phyloP scores from a whole-genome alignment of 2,888 invertebrate genomes.

The Parthenolecanium corni region DNA sequence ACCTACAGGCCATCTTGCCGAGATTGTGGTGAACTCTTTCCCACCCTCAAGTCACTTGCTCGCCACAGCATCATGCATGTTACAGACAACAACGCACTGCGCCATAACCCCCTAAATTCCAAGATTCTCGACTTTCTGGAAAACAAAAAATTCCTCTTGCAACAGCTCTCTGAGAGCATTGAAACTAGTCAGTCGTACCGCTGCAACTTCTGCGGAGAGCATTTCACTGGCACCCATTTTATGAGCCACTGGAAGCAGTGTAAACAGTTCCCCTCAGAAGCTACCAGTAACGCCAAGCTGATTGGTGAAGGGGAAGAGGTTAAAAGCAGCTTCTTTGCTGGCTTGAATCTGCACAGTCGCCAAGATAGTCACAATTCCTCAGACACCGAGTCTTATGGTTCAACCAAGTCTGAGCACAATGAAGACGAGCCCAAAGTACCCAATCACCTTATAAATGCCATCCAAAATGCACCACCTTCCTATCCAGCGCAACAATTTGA shows the following conservation, averaged over 20 bases:
- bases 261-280: slow-evolving; percentile 6
- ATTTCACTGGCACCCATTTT: slow-evolving; percentile 15
- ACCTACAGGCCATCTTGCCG: slow-evolving; percentile 8
- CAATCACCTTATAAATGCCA: background rate
- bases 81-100: slow-evolving; percentile 2
- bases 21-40: slow-evolving; percentile 18
- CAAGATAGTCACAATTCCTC: slow-evolving; percentile 10
- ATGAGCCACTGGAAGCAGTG: slow-evolving; percentile 22
- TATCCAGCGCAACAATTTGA: background rate
- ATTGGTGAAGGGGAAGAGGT: slow-evolving; percentile 10
- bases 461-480: background rate
- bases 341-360: slow-evolving; percentile 12
- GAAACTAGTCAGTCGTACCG: slow-evolving; percentile 24
- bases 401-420: background rate
- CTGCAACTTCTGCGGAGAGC: slow-evolving; percentile 15
- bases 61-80: slow-evolving; percentile 17
- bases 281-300: no score
- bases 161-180: slow-evolving; percentile 16
- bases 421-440: background rate
- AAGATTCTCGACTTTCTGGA: slow-evolving; percentile 19
- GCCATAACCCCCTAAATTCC: slow-evolving; percentile 15
- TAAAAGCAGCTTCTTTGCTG: slow-evolving; percentile 20
- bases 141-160: slow-evolving; percentile 16
- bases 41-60: background rate
- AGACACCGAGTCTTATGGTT: background rate